phyloP scores from a whole-genome alignment of 2,113 vertebrate genomes.

The Zapornia atra region DNA sequence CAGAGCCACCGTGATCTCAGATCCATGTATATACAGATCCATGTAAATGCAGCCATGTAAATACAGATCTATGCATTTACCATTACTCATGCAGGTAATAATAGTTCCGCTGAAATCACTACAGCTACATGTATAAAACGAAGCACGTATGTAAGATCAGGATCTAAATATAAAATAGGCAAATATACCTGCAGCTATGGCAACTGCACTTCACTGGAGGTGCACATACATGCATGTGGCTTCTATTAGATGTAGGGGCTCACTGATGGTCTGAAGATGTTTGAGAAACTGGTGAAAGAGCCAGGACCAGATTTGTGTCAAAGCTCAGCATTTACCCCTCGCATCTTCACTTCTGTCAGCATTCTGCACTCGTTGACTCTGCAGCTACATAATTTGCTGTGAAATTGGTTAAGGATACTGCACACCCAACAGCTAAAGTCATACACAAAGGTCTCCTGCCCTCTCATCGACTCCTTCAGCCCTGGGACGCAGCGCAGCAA shows the following conservation, averaged over 20 bases:
- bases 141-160: neutral
- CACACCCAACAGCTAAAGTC: neutral
- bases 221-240: neutral
- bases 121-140: neutral
- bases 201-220: constrained; percentile 19
- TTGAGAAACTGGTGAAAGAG: neutral
- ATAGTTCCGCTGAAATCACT: constrained; percentile 44
- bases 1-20: constrained; percentile 15
- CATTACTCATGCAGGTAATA: constrained; percentile 55
- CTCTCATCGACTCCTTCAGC: neutral
- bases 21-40: constrained; percentile 29
- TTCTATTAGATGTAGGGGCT: neutral
- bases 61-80: constrained; percentile 39
- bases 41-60: constrained; percentile 57
- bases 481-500: neutral
- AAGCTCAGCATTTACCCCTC: neutral
- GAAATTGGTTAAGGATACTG: neutral
- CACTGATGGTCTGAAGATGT: neutral
- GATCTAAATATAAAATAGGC: constrained; percentile 49
- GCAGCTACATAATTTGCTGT: neutral
- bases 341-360: neutral
- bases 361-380: neutral
- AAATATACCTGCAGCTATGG: constrained; percentile 42
- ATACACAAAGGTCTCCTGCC: neutral
- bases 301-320: neutral